Conservation (phyloP, 2,797 vertebrate species). For the Halcyon chelicuti region DNA sequence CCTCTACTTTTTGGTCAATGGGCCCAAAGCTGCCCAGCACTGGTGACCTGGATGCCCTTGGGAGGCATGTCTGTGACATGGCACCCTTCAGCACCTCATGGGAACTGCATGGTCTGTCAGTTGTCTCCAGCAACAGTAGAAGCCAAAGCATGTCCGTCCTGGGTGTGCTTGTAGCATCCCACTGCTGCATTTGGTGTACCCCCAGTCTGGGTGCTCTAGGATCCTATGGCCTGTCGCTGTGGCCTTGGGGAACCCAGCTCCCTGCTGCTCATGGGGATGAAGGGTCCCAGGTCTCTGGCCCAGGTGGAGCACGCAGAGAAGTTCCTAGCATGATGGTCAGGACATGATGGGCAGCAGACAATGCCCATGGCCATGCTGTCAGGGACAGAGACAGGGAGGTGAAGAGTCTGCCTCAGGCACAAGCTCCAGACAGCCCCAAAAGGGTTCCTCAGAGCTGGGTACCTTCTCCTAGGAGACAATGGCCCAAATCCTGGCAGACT, state of each 20-base stretch:
- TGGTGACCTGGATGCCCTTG: neutral
- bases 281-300: neutral
- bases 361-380: neutral
- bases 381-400: neutral
- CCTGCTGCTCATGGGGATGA: neutral
- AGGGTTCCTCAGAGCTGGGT: neutral
- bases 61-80: neutral
- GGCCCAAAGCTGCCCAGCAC: neutral
- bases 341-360: neutral
- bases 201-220: neutral
- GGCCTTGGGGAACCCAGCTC: neutral
- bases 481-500: neutral
- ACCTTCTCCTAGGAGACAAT: neutral
- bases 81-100: neutral
- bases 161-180: neutral
- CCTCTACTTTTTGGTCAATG: neutral
- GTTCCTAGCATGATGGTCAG: neutral
- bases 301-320: neutral
- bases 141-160: neutral
- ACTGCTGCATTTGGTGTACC: neutral
- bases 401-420: neutral
- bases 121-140: neutral
- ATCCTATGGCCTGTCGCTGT: neutral
- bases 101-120: neutral
- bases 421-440: neutral